Conservation (phyloP, 1,140 invertebrate species). For the Platorchestia sp. region DNA sequence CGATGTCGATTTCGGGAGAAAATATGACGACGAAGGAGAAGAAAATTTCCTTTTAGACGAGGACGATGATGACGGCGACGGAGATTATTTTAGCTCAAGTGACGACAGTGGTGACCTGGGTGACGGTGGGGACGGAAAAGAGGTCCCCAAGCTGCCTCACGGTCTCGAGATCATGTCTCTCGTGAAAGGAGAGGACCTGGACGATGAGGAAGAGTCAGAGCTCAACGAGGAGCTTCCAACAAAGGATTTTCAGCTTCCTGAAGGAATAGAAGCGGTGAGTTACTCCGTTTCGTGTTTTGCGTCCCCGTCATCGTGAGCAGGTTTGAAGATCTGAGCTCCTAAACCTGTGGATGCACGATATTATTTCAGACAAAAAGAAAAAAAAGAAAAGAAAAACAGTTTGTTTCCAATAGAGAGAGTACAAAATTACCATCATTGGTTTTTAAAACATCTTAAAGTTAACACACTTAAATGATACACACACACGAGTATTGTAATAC, state of each 20-base stretch:
- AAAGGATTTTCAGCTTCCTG: neutral
- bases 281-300: too few relatives aligned
- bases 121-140: neutral
- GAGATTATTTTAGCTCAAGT: neutral
- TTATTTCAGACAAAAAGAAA: too few relatives aligned
- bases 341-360: too few relatives aligned
- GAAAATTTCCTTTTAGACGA: neutral
- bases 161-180: slow-evolving; percentile 34
- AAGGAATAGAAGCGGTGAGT: neutral
- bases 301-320: too few relatives aligned
- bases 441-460: too few relatives aligned
- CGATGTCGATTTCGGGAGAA: neutral
- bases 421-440: too few relatives aligned
- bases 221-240: neutral
- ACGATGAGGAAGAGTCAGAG: neutral
- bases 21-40: neutral
- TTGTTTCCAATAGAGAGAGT: too few relatives aligned
- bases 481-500: too few relatives aligned
- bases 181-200: neutral
- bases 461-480: too few relatives aligned
- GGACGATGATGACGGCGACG: neutral
- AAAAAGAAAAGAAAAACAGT: too few relatives aligned
- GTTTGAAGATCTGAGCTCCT: too few relatives aligned
- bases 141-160: neutral
- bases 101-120: neutral